phyloP scores from a whole-genome alignment of 2,888 invertebrate genomes.

The Rambutsinella grinnellia region DNA sequence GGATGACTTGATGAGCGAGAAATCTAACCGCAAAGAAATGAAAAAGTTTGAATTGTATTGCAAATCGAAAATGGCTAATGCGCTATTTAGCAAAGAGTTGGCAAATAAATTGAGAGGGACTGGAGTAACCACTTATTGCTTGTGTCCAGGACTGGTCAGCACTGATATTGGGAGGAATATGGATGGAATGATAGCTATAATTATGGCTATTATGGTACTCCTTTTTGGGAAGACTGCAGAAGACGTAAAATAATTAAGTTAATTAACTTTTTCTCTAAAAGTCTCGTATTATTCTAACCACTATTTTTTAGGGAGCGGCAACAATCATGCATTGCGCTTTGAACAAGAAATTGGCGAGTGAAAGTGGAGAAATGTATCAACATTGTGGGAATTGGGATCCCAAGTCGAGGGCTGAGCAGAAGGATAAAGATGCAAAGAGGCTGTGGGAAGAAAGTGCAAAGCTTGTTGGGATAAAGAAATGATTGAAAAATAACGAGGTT shows the following conservation, averaged over 20 bases:
- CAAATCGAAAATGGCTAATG: constrained; percentile 83
- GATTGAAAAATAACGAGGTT: too few species aligned
- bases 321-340: constrained; percentile 84
- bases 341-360: constrained; percentile 77
- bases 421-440: constrained; percentile 75
- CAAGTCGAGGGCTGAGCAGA: constrained; percentile 72
- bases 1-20: constrained; percentile 66
- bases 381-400: constrained; percentile 77
- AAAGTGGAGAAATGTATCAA: constrained; percentile 81
- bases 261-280: too few species aligned
- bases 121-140: constrained; percentile 76
- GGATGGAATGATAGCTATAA: constrained; percentile 10
- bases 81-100: constrained; percentile 79
- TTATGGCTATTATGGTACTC: constrained; percentile 34
- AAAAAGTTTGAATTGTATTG: constrained; percentile 47
- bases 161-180: constrained; percentile 69
- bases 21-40: too few species aligned
- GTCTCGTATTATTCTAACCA: too few species aligned
- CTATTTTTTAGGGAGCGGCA: constrained; percentile 77
- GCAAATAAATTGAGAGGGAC: constrained; percentile 73
- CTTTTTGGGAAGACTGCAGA: constrained; percentile 41
- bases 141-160: constrained; percentile 85
- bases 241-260: too few species aligned
- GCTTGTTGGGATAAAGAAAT: too few species aligned
- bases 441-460: constrained; percentile 84